Conservation (phyloP, 37 sponge, comb jelly and placozoan genomes). For the Cliona cf. orientalis region DNA sequence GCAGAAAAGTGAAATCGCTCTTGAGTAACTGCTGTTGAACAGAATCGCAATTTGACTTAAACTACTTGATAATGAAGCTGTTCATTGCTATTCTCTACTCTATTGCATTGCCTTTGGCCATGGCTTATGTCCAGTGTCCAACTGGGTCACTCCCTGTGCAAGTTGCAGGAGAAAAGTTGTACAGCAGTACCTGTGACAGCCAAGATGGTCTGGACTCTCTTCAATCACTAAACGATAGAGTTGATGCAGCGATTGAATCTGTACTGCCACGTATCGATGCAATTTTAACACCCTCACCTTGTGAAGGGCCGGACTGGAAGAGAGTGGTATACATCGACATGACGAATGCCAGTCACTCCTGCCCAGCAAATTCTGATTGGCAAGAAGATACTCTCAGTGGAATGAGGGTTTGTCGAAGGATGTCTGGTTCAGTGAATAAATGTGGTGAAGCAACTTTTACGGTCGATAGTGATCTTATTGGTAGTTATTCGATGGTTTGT, state of each 20-base stretch:
- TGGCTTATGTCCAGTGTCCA: too few species aligned
- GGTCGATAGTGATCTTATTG: not conserved
- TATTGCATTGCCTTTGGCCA: not conserved
- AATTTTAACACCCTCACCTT: not conserved
- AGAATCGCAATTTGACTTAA: too few species aligned
- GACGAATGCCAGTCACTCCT: not conserved
- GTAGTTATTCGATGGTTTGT: too few species aligned
- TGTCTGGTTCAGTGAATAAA: not conserved
- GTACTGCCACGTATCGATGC: not conserved
- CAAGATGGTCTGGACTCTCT: not conserved
- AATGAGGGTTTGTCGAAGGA: not conserved
- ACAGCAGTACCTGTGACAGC: not conserved
- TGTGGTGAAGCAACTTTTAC: too few species aligned
- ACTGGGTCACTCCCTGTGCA: too few species aligned
- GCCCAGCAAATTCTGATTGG: not conserved
- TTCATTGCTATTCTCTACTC: not conserved
- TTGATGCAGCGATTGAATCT: constrained; percentile 2
- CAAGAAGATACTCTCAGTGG: not conserved
- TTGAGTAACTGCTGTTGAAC: too few species aligned
- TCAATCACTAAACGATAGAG: not conserved
- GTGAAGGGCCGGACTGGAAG: constrained; percentile 17
- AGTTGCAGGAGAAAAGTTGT: not conserved
- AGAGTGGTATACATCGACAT: constrained; percentile 25
- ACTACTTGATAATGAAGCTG: too few species aligned
- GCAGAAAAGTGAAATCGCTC: too few species aligned